Conservation (phyloP, 2,888 invertebrate species). For the Linnaemya vulpina region DNA sequence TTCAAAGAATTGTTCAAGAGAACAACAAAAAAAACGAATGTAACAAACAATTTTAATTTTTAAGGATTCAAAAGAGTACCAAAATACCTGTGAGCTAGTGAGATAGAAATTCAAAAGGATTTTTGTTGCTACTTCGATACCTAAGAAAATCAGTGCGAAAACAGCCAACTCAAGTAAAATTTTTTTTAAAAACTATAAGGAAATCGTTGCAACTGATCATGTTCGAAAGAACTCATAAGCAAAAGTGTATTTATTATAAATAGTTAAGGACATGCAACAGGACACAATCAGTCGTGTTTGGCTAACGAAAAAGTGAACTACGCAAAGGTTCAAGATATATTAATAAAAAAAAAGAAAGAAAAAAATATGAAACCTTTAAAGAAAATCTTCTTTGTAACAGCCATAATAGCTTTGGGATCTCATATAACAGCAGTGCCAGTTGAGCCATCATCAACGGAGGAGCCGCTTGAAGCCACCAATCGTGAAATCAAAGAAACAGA, state of each 20-base stretch:
- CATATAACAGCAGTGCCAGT: slow-evolving; percentile 47
- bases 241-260: slow-evolving; percentile 40
- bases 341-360: background rate
- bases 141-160: slow-evolving; percentile 16
- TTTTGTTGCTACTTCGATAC: background rate
- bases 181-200: slow-evolving; percentile 21
- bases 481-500: slow-evolving; percentile 21
- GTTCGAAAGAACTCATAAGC: background rate
- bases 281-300: slow-evolving; percentile 41
- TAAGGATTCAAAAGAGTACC: background rate
- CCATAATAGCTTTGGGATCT: slow-evolving; percentile 60
- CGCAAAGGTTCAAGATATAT: background rate
- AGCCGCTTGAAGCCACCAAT: background rate
- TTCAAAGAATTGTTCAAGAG: slow-evolving; percentile 16
- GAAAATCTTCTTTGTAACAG: slow-evolving; percentile 57
- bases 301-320: slow-evolving; percentile 42
- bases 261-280: slow-evolving; percentile 56
- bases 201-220: slow-evolving; percentile 30
- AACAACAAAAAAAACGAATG: background rate
- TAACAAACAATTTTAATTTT: too few species aligned
- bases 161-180: background rate
- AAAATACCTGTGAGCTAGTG: slow-evolving; percentile 20
- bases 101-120: background rate
- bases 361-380: slow-evolving; percentile 57
- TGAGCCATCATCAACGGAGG: slow-evolving; percentile 5